A percentile compares a stretch with the other conserved stretches of the same genome.
These are phyloP conservation scores for Caenorhabditis sulstoni DNA, from an alignment of 2,888 invertebrate species.

Conservation along the genomic window DNA sequence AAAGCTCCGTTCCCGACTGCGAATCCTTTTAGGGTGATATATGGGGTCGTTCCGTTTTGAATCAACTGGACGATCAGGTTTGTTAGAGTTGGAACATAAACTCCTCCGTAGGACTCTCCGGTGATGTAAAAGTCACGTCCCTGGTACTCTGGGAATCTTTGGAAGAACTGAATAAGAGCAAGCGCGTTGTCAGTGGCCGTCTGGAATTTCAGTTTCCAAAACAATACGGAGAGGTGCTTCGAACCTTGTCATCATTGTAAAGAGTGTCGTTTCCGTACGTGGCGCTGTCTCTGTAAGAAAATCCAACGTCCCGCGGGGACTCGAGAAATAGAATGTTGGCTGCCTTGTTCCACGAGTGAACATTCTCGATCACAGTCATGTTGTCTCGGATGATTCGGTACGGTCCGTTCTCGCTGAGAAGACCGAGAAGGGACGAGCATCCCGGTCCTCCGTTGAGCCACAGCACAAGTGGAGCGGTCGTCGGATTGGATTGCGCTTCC, in stretches of 20 bases:
- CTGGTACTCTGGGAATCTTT: conserved; percentile 82
- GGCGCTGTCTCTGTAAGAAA: conserved; percentile 81
- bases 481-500: conserved; percentile 80
- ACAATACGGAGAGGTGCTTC: neutral
- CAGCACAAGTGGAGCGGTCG: conserved; percentile 81
- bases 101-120: conserved; percentile 82
- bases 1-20: conserved; percentile 79
- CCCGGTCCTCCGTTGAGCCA: conserved; percentile 82
- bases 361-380: conserved; percentile 71
- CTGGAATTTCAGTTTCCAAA: conserved; percentile 47
- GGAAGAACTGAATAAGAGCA: conserved; percentile 82
- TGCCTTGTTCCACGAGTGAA: conserved; percentile 78
- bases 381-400: conserved; percentile 74
- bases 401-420: conserved; percentile 82
- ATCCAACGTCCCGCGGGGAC: conserved; percentile 83
- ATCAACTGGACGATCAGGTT: conserved; percentile 64
- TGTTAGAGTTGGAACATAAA: conserved; percentile 81
- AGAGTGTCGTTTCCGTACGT: conserved; percentile 59
- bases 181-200: conserved; percentile 81
- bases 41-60: conserved; percentile 61
- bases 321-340: conserved; percentile 83
- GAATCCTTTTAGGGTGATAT: conserved; percentile 73
- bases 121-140: conserved; percentile 80
- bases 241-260: conserved; percentile 70
- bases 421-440: conserved; percentile 81